A percentile compares a stretch with the other conserved stretches of the same genome.
Conservation (phyloP, 2,113 vertebrate genomes). For the Oenanthe oenanthe region DNA sequence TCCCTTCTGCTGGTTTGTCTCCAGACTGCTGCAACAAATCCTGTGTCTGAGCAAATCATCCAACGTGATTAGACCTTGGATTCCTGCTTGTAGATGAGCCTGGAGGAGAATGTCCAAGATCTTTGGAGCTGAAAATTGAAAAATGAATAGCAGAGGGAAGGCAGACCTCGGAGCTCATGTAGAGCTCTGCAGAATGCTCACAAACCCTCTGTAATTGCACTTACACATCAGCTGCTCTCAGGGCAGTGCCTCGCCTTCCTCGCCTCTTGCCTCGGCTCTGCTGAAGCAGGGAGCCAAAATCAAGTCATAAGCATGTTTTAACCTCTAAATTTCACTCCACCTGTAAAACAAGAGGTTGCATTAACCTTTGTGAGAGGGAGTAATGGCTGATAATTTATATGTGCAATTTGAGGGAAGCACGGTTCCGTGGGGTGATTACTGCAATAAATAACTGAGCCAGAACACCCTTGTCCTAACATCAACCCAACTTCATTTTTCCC, state of each 20-base stretch:
- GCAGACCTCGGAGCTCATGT: neutral
- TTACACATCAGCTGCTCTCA: slow-evolving; percentile 37
- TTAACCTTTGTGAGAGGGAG: slow-evolving; percentile 54
- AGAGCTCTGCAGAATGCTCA: slow-evolving; percentile 47
- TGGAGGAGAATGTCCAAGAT: slow-evolving; percentile 69
- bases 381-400: slow-evolving; percentile 51
- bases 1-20: neutral
- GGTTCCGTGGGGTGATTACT: slow-evolving; percentile 53
- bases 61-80: slow-evolving; percentile 65
- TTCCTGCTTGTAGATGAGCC: slow-evolving; percentile 68
- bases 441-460: slow-evolving; percentile 59
- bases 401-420: slow-evolving; percentile 49
- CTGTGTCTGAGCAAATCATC: slow-evolving; percentile 46
- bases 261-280: neutral
- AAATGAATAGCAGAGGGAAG: slow-evolving; percentile 65
- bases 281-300: slow-evolving; percentile 56
- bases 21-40: slow-evolving; percentile 63
- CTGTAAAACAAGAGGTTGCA: slow-evolving; percentile 62
- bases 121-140: slow-evolving; percentile 77
- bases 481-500: slow-evolving; percentile 46
- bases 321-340: slow-evolving; percentile 48
- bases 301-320: slow-evolving; percentile 45
- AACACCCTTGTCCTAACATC: slow-evolving; percentile 57
- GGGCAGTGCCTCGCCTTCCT: slow-evolving; percentile 13
- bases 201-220: slow-evolving; percentile 47